Conservation (phyloP, 2,888 invertebrate genomes). For the Mamestra brassicae region DNA sequence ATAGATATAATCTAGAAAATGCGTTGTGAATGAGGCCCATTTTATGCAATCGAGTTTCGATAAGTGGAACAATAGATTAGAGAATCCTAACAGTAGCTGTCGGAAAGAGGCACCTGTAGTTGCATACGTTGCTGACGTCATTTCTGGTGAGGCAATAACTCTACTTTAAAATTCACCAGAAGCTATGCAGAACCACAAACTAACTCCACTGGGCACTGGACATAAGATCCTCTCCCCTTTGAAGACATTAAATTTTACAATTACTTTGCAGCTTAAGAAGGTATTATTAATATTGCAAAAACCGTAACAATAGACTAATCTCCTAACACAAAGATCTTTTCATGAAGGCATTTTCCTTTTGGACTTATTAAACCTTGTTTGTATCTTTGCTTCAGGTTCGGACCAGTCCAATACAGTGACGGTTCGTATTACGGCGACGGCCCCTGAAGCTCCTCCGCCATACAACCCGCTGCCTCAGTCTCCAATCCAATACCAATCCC, state of each 20-base stretch:
- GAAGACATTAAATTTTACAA: not conserved
- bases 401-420: constrained; percentile 52
- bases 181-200: not conserved
- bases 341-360: not conserved
- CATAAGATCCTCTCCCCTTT: not conserved
- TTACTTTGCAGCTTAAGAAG: not conserved
- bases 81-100: constrained; percentile 1
- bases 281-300: not conserved
- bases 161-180: not conserved
- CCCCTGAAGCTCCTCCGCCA: constrained; percentile 81
- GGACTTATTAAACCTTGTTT: not conserved
- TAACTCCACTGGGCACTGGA: not conserved
- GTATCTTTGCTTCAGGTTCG: constrained; percentile 45
- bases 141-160: too few relatives aligned
- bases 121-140: not conserved
- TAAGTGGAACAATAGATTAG: constrained; percentile 22
- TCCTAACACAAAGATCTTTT: not conserved
- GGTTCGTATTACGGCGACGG: constrained; percentile 65
- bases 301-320: constrained; percentile 3
- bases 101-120: constrained; percentile 6
- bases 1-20: constrained; percentile 22
- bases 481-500: constrained; percentile 46
- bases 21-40: constrained; percentile 1
- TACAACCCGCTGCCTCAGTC: constrained; percentile 74
- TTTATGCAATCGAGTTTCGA: constrained; percentile 24